phyloP scores from a whole-genome alignment of 2,888 invertebrate species.

The Ypsolopha scabrella region DNA sequence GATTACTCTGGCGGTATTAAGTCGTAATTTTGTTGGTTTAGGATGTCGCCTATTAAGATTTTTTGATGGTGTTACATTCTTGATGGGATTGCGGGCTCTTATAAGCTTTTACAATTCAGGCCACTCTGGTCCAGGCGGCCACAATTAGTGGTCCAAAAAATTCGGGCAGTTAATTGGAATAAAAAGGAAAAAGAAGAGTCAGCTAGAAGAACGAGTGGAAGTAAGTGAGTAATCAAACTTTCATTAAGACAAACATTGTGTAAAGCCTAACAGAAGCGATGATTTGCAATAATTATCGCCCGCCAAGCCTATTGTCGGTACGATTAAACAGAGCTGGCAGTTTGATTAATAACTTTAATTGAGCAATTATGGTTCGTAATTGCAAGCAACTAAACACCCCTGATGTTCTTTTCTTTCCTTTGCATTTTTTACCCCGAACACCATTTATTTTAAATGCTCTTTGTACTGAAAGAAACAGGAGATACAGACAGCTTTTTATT shows the following conservation, averaged over 20 bases:
- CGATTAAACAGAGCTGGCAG: conserved; percentile 12
- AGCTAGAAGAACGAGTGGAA: not conserved
- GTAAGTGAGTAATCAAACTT: not conserved
- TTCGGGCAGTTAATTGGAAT: not conserved
- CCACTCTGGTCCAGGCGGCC: too few species aligned
- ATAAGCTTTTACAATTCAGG: not conserved
- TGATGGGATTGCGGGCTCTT: not conserved
- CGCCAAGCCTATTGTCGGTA: conserved; percentile 6
- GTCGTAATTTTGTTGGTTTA: conserved; percentile 3
- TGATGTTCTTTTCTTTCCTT: not conserved
- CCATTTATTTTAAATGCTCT: too few species aligned
- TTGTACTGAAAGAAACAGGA: too few species aligned
- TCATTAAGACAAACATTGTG: not conserved
- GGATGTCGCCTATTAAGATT: not conserved
- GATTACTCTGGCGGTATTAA: not conserved
- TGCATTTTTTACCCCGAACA: too few species aligned
- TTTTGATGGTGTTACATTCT: not conserved
- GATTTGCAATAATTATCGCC: not conserved
- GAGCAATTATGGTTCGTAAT: conserved; percentile 19
- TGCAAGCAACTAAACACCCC: not conserved
- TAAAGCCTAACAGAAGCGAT: not conserved
- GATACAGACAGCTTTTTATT: too few species aligned
- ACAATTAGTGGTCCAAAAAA: not conserved
- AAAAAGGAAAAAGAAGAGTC: not conserved
- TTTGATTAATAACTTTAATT: conserved; percentile 44